A percentile compares a stretch with the other conserved stretches of the same genome.
These are phyloP conservation scores for Incurvaria masculella DNA, from an alignment of 2,888 invertebrate genomes.

Conservation along the genomic window DNA sequence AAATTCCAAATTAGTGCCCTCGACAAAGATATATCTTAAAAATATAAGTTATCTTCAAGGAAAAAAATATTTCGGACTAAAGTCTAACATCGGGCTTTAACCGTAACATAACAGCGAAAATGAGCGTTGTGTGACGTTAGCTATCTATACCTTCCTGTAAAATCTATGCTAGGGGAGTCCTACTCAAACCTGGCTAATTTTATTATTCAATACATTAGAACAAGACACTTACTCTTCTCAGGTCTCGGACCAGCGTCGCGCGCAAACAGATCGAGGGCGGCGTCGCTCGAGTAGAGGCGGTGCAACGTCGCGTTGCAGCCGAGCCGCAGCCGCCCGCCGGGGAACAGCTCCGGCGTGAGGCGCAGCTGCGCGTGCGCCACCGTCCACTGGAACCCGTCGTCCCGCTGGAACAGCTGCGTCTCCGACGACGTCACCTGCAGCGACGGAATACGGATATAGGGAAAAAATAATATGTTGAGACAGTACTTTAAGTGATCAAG, in stretches of 20 bases:
- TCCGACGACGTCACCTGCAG: constrained; percentile 43
- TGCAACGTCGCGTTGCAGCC: constrained; percentile 70
- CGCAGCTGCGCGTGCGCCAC: constrained; percentile 57
- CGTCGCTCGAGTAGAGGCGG: constrained; percentile 65
- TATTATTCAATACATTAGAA: constrained; percentile 3
- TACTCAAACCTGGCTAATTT: neutral
- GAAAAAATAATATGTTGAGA: no score
- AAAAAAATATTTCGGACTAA: no score
- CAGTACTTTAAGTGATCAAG: no score
- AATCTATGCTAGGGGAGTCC: no score
- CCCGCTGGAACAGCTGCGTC: constrained; percentile 39
- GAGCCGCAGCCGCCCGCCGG: constrained; percentile 62
- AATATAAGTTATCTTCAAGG: no score
- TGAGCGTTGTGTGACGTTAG: no score
- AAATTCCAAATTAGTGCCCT: no score
- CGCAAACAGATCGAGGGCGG: constrained; percentile 66
- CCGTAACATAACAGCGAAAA: no score
- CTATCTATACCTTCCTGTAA: no score
- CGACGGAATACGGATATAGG: no score
- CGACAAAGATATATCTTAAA: no score
- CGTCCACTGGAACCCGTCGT: constrained; percentile 53
- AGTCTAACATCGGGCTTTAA: no score
- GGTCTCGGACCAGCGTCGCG: constrained; percentile 74
- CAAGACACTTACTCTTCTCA: constrained; percentile 63
- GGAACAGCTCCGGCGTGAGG: constrained; percentile 56